Conservation (phyloP, 2,113 vertebrate species). For the Trinectes maculatus region DNA sequence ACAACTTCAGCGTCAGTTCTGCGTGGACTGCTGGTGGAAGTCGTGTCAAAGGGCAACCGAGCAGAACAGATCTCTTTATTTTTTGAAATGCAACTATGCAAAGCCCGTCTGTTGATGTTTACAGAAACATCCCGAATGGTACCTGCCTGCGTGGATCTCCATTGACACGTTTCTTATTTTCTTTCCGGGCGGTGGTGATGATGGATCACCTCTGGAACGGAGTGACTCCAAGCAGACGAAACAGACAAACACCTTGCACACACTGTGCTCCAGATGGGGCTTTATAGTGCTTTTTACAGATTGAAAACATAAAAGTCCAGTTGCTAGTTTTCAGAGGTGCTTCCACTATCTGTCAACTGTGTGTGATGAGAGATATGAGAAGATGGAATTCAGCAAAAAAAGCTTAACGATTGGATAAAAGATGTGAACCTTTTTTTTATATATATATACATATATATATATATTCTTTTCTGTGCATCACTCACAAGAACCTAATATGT, state of each 20-base stretch:
- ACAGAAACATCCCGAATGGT: background rate
- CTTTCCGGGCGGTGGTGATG: background rate
- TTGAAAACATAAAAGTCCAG: conserved; percentile 13
- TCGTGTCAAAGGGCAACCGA: conserved; percentile 13
- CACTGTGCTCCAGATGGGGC: conserved; percentile 2
- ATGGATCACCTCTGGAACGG: conserved; percentile 18
- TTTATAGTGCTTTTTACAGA: conserved; percentile 9
- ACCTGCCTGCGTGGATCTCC: conserved; percentile 2
- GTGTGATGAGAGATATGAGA: conserved; percentile 17
- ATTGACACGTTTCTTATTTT: background rate
- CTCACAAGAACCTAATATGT: conserved; percentile 53
- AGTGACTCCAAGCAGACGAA: conserved; percentile 15
- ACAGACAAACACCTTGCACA: conserved; percentile 28
- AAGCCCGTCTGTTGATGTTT: conserved; percentile 9
- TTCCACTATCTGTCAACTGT: conserved; percentile 13
- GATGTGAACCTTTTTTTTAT: conserved; percentile 63
- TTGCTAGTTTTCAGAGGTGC: conserved; percentile 20
- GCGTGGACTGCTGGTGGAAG: background rate
- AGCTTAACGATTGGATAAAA: conserved; percentile 54
- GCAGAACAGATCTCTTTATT: background rate
- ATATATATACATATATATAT: background rate
- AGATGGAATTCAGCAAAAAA: background rate
- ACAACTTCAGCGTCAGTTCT: background rate
- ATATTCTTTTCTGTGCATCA: conserved; percentile 30
- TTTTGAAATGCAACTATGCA: conserved; percentile 39